Evolutionary conservation across 2,113 vertebrate species (phyloP).

Genomic region (Varanus salvator): DNA sequence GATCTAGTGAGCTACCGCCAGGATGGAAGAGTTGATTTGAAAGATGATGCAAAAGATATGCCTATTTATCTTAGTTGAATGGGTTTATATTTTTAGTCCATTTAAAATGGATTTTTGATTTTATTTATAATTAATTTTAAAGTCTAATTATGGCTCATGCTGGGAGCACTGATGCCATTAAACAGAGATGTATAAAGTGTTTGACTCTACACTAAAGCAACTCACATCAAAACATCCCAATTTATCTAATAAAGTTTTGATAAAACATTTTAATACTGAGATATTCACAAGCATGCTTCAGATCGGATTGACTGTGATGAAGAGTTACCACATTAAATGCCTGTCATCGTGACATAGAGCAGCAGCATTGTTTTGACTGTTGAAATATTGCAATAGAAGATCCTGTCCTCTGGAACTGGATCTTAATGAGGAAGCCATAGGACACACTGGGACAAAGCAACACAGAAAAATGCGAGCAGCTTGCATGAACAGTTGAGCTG

Average conservation of each 20-base stretch:
- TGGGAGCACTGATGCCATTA: accelerated
- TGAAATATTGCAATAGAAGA: not conserved
- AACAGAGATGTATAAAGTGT: conserved; percentile 7
- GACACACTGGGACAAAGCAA: too few relatives aligned
- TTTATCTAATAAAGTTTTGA: conserved; percentile 19
- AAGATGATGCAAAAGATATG: accelerated
- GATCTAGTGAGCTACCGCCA: not conserved
- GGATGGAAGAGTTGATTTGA: not conserved
- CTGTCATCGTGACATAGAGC: not conserved
- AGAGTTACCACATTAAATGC: not conserved
- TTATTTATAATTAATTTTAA: conserved; percentile 20
- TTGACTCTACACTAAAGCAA: not conserved
- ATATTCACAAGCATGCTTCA: not conserved
- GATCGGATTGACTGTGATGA: not conserved
- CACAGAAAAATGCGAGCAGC: too few relatives aligned
- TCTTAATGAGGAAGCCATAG: too few relatives aligned
- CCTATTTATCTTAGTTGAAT: conserved; percentile 3
- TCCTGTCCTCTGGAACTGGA: too few relatives aligned
- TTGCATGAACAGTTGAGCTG: too few relatives aligned
- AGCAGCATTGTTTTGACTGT: too few relatives aligned
- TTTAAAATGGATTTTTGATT: conserved; percentile 18
- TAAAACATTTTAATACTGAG: not conserved
- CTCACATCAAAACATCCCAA: not conserved
- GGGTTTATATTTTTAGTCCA: not conserved
- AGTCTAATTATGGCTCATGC: conserved; percentile 11